phyloP scores from a whole-genome alignment of 2,797 vertebrate species.

The Hydrophis major region DNA sequence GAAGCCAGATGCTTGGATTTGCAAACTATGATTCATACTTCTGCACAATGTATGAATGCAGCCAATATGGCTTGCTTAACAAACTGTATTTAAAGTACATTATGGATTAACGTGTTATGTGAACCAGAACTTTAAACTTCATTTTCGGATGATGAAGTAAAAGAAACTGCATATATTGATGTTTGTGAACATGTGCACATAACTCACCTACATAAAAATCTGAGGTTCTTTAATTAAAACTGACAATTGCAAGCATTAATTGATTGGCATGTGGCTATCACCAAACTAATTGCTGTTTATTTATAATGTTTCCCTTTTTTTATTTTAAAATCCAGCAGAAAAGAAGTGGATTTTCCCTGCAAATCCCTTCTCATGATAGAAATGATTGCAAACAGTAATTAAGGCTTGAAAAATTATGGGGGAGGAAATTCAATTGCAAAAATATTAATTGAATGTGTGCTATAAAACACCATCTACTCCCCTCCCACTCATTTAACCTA shows the following conservation, averaged over 20 bases:
- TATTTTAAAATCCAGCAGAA: background rate
- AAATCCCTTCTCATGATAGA: background rate
- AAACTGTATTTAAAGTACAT: background rate
- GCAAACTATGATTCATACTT: background rate
- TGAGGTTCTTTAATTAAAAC: background rate
- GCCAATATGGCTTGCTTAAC: background rate
- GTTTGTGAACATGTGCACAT: too few relatives aligned
- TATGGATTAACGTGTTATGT: background rate
- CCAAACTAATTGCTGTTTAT: background rate
- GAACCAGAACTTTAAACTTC: background rate
- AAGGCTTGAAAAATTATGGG: background rate
- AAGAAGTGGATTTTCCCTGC: background rate
- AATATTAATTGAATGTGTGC: background rate
- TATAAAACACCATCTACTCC: background rate
- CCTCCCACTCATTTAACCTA: background rate
- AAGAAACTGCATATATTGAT: background rate
- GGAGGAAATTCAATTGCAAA: background rate
- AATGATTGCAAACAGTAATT: background rate
- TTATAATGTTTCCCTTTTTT: background rate
- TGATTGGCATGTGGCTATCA: background rate
- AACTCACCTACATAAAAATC: background rate
- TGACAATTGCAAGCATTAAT: slow-evolving; percentile 4
- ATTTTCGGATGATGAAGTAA: background rate
- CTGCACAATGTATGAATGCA: background rate
- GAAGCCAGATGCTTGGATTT: background rate